These are phyloP conservation scores for Manis crassicaudata DNA, from an alignment of 2,797 vertebrate species.

Conservation along the genomic window DNA sequence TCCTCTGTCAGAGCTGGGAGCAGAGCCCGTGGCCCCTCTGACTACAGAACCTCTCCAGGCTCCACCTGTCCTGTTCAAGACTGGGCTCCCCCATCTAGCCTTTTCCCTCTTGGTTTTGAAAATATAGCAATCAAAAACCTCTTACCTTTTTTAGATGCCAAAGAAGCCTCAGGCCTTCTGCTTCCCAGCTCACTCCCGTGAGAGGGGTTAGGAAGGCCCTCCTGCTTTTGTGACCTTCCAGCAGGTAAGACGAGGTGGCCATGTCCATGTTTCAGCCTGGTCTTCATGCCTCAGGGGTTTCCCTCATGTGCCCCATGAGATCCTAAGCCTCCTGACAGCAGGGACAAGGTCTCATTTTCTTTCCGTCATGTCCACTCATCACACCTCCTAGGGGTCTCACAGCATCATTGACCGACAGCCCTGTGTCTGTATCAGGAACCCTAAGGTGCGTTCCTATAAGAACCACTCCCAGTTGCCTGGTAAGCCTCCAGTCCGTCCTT, in stretches of 20 bases:
- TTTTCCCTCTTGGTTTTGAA: neutral
- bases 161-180: neutral
- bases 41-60: neutral
- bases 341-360: neutral
- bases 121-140: neutral
- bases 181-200: neutral
- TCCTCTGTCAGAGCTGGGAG: neutral
- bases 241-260: neutral
- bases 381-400: neutral
- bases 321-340: neutral
- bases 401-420: neutral
- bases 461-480: neutral
- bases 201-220: too few species aligned
- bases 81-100: neutral
- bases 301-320: neutral
- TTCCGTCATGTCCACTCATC: neutral
- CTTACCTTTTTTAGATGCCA: neutral
- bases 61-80: neutral
- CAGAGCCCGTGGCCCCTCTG: neutral
- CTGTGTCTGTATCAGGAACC: neutral
- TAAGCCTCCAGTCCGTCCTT: neutral
- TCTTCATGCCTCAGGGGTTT: rapidly evolving
- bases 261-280: too few species aligned
- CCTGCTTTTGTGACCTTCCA: neutral
- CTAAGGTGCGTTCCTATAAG: neutral